Conservation (phyloP, 2,113 vertebrate genomes). For the Hyperopisus bebe region DNA sequence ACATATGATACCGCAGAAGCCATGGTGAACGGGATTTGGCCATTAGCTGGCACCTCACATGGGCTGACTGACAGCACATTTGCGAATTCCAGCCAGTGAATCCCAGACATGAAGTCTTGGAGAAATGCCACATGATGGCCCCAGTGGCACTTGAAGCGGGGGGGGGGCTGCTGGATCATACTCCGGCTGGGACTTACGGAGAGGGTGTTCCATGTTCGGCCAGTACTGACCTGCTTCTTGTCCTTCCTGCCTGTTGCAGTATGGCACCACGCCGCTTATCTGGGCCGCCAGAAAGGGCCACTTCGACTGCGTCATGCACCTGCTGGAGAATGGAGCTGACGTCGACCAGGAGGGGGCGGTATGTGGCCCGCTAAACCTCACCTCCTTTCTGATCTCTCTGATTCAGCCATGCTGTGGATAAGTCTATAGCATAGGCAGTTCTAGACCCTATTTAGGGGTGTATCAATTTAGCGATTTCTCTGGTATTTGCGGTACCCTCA, state of each 20-base stretch:
- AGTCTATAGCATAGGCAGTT: not conserved
- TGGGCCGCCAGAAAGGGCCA: conserved; percentile 94
- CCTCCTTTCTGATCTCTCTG: not conserved
- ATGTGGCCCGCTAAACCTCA: conserved; percentile 32
- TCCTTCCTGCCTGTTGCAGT: conserved; percentile 55
- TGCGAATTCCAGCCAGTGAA: not conserved
- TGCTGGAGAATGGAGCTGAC: conserved; percentile 89
- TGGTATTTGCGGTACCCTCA: not conserved
- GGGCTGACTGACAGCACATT: not conserved
- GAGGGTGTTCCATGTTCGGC: not conserved
- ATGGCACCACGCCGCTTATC: conserved; percentile 90
- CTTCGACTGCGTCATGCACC: conserved; percentile 82
- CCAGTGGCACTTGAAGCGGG: not conserved
- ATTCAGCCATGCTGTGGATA: not conserved
- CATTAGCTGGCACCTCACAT: not conserved
- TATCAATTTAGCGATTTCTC: not conserved
- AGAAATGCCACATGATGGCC: not conserved
- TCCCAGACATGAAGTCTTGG: not conserved
- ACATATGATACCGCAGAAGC: not conserved
- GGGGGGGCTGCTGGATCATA: too few relatives aligned
- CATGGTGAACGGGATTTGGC: not conserved
- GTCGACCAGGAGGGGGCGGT: conserved; percentile 97
- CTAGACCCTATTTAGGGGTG: not conserved
- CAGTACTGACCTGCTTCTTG: not conserved
- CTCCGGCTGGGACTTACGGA: not conserved